These are phyloP conservation scores for Rhodeus uyekii DNA, from an alignment of 2,797 vertebrate genomes.

Conservation along the genomic window DNA sequence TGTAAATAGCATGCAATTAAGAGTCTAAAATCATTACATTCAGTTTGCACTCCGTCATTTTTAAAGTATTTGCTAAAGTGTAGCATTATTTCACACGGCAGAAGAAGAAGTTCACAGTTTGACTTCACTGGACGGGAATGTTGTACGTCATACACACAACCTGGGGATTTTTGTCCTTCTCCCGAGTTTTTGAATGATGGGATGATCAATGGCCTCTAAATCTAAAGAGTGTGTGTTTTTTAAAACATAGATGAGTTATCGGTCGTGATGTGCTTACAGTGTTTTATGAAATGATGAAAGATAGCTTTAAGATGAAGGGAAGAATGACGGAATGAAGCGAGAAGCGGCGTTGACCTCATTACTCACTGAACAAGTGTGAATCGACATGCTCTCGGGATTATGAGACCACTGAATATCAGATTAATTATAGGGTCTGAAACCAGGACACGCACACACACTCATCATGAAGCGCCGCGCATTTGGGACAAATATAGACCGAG, in stretches of 20 bases:
- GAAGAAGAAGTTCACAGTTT: background rate
- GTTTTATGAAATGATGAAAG: background rate
- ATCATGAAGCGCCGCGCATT: constrained; percentile 20
- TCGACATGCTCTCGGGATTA: constrained; percentile 27
- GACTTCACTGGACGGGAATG: background rate
- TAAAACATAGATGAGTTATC: background rate
- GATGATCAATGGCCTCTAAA: background rate
- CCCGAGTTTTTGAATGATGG: background rate
- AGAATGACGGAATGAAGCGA: constrained; percentile 33
- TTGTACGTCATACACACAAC: too few species aligned
- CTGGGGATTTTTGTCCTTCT: background rate
- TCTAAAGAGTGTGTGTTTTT: background rate
- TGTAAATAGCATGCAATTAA: too few species aligned
- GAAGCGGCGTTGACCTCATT: constrained; percentile 30
- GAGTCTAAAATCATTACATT: background rate
- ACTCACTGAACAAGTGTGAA: constrained; percentile 30
- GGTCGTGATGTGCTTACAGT: background rate
- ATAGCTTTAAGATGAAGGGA: constrained; percentile 5
- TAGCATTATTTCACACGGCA: background rate
- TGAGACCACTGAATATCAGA: constrained; percentile 41
- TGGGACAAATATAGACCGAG: constrained; percentile 20
- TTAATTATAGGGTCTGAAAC: constrained; percentile 50
- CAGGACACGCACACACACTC: constrained; percentile 42
- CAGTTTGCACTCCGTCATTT: background rate
- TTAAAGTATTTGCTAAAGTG: background rate